Base-by-base conservation (phyloP, 2,113 vertebrate genomes). In the Zosterops borbonicus region DNA sequence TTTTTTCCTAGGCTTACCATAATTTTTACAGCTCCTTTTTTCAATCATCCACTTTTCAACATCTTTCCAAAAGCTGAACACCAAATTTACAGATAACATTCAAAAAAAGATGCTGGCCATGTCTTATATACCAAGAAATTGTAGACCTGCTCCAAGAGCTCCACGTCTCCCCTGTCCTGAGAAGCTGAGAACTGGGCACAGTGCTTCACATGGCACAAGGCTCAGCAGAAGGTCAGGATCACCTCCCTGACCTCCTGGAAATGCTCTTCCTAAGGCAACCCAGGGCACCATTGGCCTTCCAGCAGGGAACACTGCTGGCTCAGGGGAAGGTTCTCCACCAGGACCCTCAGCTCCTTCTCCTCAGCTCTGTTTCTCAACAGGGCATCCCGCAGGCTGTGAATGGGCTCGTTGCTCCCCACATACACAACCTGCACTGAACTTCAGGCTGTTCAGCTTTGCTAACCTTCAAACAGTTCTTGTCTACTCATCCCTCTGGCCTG, bases 391-490 rank as follows among this genome's bases (percentile, higher is more conserved):
- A 62, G 47, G 5, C 29, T 47, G 29, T 12, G 33, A 23, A 27
- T 4, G 3, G 25, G 16, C 5, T 69, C 2, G 0, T 19, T 60
- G 55, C 7, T 60, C 29, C 24, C n/a, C 46, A 29, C 0, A 0
- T 15, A 14, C n/a, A 52, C n/a, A 16, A 46, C 11, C 55, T 35
- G n/a, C 70, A 19, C 23, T 35, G n/a, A 41, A 19, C 24, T 41
- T 41, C 39, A 53, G n/a, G 14, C 23, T 16, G 19, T 15, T n/a
- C 50, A 56, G 1, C 59, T 37, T 33, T 24, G 22, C 27, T 41
- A 20, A 47, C 33, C 12, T 55, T 53, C 46, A 31, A 27, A 31
- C 14, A 20, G 33, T 14, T 44, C 44, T 37, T 24, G 33, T 39
- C 28, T n/a, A 3, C 10, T 13, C 19, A 9, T 46, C 28, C 25